Evolutionary conservation across 2,113 vertebrate genomes (phyloP).

Genomic region (Erpornis zantholeuca): DNA sequence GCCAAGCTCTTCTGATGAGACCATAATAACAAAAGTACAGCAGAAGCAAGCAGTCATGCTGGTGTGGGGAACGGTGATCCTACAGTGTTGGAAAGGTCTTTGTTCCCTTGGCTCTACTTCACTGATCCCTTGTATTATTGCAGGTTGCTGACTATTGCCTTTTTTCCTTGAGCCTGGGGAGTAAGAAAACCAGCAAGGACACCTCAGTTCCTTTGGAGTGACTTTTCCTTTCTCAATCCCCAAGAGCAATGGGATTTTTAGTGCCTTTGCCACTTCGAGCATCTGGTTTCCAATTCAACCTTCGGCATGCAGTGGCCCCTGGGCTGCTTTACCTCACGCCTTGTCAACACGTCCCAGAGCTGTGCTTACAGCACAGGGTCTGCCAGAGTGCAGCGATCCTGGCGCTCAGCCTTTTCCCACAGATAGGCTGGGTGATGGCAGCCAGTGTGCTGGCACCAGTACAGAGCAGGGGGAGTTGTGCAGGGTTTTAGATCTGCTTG

Average conservation of each 20-base stretch:
- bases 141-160: background rate
- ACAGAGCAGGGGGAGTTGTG: background rate
- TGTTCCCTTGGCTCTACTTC: background rate
- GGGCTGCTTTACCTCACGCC: background rate
- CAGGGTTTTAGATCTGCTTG: background rate
- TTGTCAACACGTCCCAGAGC: background rate
- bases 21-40: background rate
- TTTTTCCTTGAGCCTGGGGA: background rate
- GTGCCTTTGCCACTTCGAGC: background rate
- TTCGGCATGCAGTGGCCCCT: background rate
- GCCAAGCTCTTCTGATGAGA: background rate
- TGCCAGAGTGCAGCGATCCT: conserved; percentile 38
- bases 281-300: background rate
- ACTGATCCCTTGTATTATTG: background rate
- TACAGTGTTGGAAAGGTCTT: background rate
- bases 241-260: background rate
- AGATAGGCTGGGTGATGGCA: background rate
- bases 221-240: background rate
- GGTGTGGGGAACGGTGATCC: rapidly evolving
- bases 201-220: background rate
- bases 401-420: conserved; percentile 24
- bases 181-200: background rate
- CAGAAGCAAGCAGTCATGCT: background rate
- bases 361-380: background rate
- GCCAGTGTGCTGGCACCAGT: background rate